Evolutionary conservation across 2,888 invertebrate species (phyloP).

Genomic region (Agapetus fuscipes): DNA sequence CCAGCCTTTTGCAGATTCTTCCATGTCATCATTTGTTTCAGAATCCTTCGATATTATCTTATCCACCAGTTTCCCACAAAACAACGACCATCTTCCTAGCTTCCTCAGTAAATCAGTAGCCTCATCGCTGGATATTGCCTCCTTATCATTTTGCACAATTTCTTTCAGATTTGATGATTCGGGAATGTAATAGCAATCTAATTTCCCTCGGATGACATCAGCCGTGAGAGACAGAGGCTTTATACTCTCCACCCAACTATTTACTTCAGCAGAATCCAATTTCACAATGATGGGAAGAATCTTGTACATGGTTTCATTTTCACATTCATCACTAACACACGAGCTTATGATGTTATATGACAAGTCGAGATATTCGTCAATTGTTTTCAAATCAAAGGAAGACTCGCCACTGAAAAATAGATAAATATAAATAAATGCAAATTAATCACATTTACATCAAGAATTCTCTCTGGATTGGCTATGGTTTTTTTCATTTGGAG

Average conservation of each 20-base stretch:
- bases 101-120: slow-evolving; percentile 23
- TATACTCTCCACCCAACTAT: slow-evolving; percentile 25
- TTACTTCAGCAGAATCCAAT: slow-evolving; percentile 22
- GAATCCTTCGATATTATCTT: slow-evolving; percentile 16
- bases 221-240: slow-evolving; percentile 26
- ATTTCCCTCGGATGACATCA: slow-evolving; percentile 28
- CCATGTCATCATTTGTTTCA: slow-evolving; percentile 24
- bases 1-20: slow-evolving; percentile 22
- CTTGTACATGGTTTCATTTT: slow-evolving; percentile 5
- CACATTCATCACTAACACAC: slow-evolving; percentile 2
- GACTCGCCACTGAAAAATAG: slow-evolving; percentile 3
- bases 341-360: slow-evolving; percentile 11
- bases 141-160: slow-evolving; percentile 22
- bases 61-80: slow-evolving; percentile 24
- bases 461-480: too few relatives aligned
- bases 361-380: slow-evolving; percentile 20
- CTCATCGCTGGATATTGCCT: slow-evolving; percentile 23
- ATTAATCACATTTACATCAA: too few relatives aligned
- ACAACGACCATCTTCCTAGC: slow-evolving; percentile 29
- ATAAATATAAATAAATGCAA: too few relatives aligned
- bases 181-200: slow-evolving; percentile 21
- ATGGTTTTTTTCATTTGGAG: too few relatives aligned
- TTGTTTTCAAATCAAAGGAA: slow-evolving; percentile 25
- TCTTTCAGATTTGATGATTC: slow-evolving; percentile 10
- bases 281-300: slow-evolving; percentile 11